Base-by-base conservation (phyloP, 2,888 invertebrate genomes). In the Hedychridium roseum region DNA sequence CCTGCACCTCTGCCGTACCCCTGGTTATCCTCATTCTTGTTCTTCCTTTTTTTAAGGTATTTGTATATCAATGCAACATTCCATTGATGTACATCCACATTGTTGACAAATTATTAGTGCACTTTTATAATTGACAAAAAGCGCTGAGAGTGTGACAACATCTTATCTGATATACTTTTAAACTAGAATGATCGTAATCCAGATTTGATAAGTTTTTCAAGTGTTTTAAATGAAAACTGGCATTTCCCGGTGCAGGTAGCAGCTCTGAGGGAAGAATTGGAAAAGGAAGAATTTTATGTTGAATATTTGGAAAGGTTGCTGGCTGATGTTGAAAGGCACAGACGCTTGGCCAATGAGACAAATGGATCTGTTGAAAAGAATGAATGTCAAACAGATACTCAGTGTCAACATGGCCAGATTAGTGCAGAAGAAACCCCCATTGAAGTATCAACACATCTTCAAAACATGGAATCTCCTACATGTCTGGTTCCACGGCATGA, bases 271-370 rank as follows among this genome's bases (percentile, higher is more conserved):
- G 91, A 92, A 77, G 93, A 94, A 80, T 82, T 94, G 59, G 92
- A 92, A 75, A 92, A 94, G 78, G 94, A 94, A 80, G 90, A 92
- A 74, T 89, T 92, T 72, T 94, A 94, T 74, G 93, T 94, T 7
- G 92, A 92, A 76, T 94, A 94, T 80, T 82, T 94, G 70, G 93
- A 94, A 75, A 86, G 91, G 57, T 80, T 94, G 59, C 80, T 94
- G 44, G 90, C 88, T 47, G 93, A 94, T 81, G 92, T 92, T 6
- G 92, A 92, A 74, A 89, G 89, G 70, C 90, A 90, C 73, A 91
- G 90, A 23, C 71, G 73, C 45, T 56, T 76, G 34, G 70, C 76
- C 2, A 76, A 71, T 43, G 68, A 50, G 30, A 60, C 55, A 2
- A 54, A 59, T 32, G 43, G 51, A 69, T 76, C 32, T 69, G 78